phyloP scores from a whole-genome alignment of 2,797 vertebrate species.

The Pangasius larnaudii region DNA sequence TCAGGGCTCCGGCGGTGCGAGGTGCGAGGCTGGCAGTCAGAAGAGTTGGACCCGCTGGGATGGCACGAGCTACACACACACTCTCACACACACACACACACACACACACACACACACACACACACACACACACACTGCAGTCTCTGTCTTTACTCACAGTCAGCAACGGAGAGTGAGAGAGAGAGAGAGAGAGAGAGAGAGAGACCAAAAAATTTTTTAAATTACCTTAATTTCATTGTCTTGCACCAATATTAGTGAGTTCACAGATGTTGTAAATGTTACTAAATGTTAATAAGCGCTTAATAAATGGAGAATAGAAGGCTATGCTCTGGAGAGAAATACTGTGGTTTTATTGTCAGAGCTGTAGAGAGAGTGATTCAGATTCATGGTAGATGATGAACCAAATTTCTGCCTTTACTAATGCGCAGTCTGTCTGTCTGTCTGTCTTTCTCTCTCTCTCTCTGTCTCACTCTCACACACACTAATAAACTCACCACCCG shows the following conservation, averaged over 20 bases:
- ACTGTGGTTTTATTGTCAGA: constrained; percentile 13
- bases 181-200: constrained; percentile 12
- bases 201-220: neutral
- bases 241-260: neutral
- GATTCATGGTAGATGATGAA: constrained; percentile 21
- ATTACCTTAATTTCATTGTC: neutral
- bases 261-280: neutral
- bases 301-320: neutral
- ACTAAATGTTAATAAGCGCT: neutral
- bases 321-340: neutral
- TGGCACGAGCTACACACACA: constrained; percentile 52
- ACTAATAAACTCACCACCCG: constrained; percentile 16
- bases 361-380: constrained; percentile 9
- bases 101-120: constrained; percentile 39
- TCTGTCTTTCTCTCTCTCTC: neutral
- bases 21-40: constrained; percentile 46
- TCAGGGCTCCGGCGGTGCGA: constrained; percentile 1
- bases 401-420: constrained; percentile 4
- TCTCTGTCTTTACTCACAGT: constrained; percentile 45
- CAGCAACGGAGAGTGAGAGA: constrained; percentile 13
- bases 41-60: constrained; percentile 50
- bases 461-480: neutral
- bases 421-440: neutral
- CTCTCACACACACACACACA: constrained; percentile 36
- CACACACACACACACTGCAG: constrained; percentile 50